Percentiles rank a stretch among this genome's conserved stretches.
Conservation (phyloP, 2,113 vertebrate species). For the Paratilapia polleni region DNA sequence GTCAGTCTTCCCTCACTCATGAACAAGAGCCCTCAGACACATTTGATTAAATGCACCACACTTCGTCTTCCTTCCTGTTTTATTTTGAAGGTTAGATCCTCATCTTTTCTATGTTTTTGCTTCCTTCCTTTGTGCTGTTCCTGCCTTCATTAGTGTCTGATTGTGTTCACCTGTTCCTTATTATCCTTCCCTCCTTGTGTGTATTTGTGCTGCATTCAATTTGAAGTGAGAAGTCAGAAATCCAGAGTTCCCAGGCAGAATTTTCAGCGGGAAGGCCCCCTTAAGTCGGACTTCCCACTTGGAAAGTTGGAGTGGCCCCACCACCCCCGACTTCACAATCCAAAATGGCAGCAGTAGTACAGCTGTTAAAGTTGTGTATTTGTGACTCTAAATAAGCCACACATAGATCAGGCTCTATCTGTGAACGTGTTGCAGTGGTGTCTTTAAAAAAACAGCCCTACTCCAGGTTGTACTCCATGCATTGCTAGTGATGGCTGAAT, state of each 20-base stretch:
- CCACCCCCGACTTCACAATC: background rate
- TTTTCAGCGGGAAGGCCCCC: background rate
- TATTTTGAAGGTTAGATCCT: background rate
- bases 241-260: background rate
- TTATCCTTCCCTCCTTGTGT: background rate
- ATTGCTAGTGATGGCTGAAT: too few relatives aligned
- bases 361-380: background rate
- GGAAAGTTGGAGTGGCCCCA: too few relatives aligned
- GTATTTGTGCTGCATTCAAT: background rate
- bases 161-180: background rate
- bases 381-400: background rate
- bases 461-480: too few relatives aligned
- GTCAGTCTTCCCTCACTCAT: background rate
- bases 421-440: too few relatives aligned
- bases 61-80: background rate
- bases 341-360: background rate
- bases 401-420: too few relatives aligned
- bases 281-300: background rate
- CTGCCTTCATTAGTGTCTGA: background rate
- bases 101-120: background rate
- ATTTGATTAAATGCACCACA: too few relatives aligned
- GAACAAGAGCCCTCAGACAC: background rate
- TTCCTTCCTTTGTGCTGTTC: background rate
- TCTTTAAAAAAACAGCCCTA: too few relatives aligned
- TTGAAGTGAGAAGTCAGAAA: background rate